Evolutionary conservation across 2,888 invertebrate genomes (phyloP).

Genomic region (Heliconius charithonia): DNA sequence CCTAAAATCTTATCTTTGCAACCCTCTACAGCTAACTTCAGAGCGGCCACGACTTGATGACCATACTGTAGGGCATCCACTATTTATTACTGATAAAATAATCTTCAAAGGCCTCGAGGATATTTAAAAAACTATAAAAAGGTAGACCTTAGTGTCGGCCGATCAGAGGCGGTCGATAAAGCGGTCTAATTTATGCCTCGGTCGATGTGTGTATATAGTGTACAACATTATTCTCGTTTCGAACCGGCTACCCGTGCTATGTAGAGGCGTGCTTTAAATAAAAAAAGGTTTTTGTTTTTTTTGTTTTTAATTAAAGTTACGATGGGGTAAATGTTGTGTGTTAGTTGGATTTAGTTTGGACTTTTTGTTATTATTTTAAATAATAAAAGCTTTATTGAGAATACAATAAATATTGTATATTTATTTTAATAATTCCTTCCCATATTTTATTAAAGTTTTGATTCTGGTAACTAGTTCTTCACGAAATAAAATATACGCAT

Average conservation of each 20-base stretch:
- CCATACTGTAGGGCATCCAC: neutral
- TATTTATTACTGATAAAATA: conserved; percentile 30
- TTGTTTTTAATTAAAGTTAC: conserved; percentile 15
- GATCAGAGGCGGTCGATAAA: conserved; percentile 71
- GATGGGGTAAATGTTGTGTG: conserved; percentile 5
- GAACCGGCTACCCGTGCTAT: conserved; percentile 22
- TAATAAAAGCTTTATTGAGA: neutral
- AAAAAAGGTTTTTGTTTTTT: neutral
- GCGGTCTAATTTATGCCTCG: conserved; percentile 68
- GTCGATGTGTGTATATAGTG: conserved; percentile 16
- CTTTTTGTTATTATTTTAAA: neutral
- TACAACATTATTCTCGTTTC: conserved; percentile 71
- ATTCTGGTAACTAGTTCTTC: neutral
- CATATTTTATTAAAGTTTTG: neutral
- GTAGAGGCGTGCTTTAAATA: neutral
- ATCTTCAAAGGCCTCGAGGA: conserved; percentile 66
- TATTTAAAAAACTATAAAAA: conserved; percentile 80
- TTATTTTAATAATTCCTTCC: neutral
- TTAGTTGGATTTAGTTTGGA: neutral
- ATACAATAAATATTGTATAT: neutral
- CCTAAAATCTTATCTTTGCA: neutral
- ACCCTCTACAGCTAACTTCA: neutral
- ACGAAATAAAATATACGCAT: neutral
- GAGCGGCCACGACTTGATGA: neutral
- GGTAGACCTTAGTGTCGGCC: conserved; percentile 53